Evolutionary conservation across 1,140 invertebrate species (phyloP).

Genomic region (Argopecten irradians): DNA sequence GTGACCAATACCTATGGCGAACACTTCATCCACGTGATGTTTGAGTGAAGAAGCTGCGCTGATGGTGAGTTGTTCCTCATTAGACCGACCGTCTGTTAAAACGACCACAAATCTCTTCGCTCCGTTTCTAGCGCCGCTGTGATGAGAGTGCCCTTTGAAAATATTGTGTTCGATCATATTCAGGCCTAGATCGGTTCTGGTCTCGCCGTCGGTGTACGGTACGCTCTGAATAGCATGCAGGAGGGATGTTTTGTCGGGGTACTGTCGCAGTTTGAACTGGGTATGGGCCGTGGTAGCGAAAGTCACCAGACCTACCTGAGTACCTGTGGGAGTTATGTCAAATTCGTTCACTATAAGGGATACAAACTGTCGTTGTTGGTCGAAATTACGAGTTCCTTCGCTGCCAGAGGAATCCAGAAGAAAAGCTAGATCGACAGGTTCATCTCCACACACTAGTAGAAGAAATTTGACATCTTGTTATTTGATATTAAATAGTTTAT

Average conservation of each 20-base stretch:
- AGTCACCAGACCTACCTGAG: constrained; percentile 20
- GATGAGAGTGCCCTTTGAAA: constrained; percentile 25
- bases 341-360: constrained; percentile 33
- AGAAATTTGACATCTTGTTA: background rate
- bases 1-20: constrained; percentile 31
- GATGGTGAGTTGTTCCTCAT: constrained; percentile 1
- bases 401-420: constrained; percentile 46
- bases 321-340: constrained; percentile 1
- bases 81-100: constrained; percentile 50
- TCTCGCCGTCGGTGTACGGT: constrained; percentile 39
- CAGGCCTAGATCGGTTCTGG: constrained; percentile 43
- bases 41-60: constrained; percentile 21
- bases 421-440: constrained; percentile 35
- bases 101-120: constrained; percentile 37
- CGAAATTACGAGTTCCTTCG: constrained; percentile 27
- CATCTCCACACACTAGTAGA: constrained; percentile 34
- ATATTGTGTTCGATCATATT: background rate
- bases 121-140: constrained; percentile 32
- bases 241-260: constrained; percentile 5
- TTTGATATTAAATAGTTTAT: no score
- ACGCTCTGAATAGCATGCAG: constrained; percentile 32
- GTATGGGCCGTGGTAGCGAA: constrained; percentile 25
- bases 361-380: constrained; percentile 39
- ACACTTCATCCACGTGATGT: constrained; percentile 29
- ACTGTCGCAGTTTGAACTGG: constrained; percentile 29